These are phyloP conservation scores for Rhagoletis pomonella DNA, from an alignment of 1,140 invertebrate species.

Conservation along the genomic window DNA sequence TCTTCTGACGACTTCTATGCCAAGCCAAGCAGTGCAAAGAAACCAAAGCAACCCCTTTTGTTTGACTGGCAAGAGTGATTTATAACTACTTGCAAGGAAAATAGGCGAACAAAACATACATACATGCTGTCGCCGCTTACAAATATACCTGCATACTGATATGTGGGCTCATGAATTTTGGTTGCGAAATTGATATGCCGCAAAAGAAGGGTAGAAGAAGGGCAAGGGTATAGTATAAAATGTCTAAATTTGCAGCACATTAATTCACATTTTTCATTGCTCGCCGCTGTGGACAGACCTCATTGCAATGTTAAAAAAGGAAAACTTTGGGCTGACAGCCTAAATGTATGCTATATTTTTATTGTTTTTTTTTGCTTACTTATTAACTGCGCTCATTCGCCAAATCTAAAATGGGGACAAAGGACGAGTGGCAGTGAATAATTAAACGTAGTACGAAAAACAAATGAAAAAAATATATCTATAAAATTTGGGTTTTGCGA, in stretches of 20 bases:
- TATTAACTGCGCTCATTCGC: conserved; percentile 34
- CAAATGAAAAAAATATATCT: not conserved
- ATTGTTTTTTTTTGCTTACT: conserved; percentile 1
- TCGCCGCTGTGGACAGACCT: not conserved
- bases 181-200: not conserved
- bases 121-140: not conserved
- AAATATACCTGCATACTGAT: not conserved
- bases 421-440: conserved; percentile 8
- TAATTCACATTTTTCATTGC: conserved; percentile 55
- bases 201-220: not conserved
- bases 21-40: not conserved
- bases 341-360: conserved; percentile 55
- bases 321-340: conserved; percentile 44
- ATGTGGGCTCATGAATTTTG: not conserved
- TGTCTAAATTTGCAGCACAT: conserved; percentile 58
- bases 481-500: conserved; percentile 19
- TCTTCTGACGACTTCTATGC: conserved; percentile 8
- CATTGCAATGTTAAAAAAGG: not conserved
- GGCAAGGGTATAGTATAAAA: conserved; percentile 35
- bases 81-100: conserved; percentile 14
- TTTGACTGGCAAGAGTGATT: conserved; percentile 53
- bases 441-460: conserved; percentile 26
- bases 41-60: conserved; percentile 52
- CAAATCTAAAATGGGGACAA: conserved; percentile 20
- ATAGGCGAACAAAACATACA: not conserved